Base-by-base conservation (phyloP, 2,113 vertebrate species). In the Hoplias malabaricus region DNA sequence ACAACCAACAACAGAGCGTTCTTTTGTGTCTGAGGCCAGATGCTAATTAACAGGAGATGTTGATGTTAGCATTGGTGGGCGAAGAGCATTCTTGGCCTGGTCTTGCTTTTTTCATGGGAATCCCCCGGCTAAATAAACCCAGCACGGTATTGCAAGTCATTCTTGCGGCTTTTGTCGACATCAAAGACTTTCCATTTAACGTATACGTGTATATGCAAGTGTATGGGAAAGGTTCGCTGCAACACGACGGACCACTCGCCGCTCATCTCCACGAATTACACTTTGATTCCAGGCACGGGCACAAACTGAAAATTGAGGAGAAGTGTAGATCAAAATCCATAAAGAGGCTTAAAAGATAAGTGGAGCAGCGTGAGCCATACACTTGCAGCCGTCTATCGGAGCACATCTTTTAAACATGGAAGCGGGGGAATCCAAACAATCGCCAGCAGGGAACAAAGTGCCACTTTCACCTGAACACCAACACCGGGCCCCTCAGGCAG, bases 391-490 rank as follows among this genome's bases (percentile, higher is more conserved):
- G 13, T 48, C 83, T 90, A 92, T 92, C 89, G 81, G 57, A 43
- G 67, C 80, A 84, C 83, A 90, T 89, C 89, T 89, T 56, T 71
- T 79, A 79, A 73, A 74, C 57, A 71, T 88, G 87, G 89, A 90
- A 90, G 86, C 83, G 76, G 79, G 67, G 79, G 80, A 86, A 86
- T 81, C 79, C 88, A 62, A 91, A 90, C 89, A 91, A 86, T 87
- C 75, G 67, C 29, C 56, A 12, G 57, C 71, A 88, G 27, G 25
- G 29, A 79, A 91, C 89, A 90, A 90, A 85, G 83, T 57, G 73
- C 38, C 85, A 92, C 90, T 92, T 92, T 93, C 91, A 88, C 93
- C 90, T 92, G 90, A 87, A 92, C 89, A 86, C 84, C 77, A 82
- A 82, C 73, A 76, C 79, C 73, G 77, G 83, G 70, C 67, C 69